Base-by-base conservation (phyloP, 1,140 invertebrate species). In the Steinernema khuongi region DNA sequence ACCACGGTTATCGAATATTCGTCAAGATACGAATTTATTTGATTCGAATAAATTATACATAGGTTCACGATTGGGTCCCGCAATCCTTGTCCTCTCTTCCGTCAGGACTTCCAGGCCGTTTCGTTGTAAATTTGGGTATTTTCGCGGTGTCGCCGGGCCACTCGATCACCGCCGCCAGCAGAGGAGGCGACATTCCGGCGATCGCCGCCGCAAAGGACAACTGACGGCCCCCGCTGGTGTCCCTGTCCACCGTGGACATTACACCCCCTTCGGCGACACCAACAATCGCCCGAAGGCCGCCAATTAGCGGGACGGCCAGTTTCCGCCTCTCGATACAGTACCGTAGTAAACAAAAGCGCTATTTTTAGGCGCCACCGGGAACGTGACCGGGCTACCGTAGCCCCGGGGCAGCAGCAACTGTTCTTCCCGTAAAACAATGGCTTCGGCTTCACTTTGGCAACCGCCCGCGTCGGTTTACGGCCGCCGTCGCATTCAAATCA, bases 91-190 rank as follows among this genome's bases (percentile, higher is more conserved):
- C 19, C 14, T 22, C 22, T 60, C 50, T 4, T 60, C 50, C 50
- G 22, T 60, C 19, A 22, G n/a, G n/a, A n/a, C n/a, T n/a, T n/a
- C 50, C 50, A 22, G 14, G 14, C 7, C 50, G 50, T 60, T 60
- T 60, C 22, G 50, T 60, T 60, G 50, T 60, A 60, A 60, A 60
- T 60, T 60, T 60, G 50, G 50, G 50, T 60, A 60, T 60, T 60
- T 60, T 60, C 7, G 50, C 4, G 14, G 50, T 60, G 14, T 14
- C 50, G 14, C 14, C 50, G 50, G 50, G 50, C 50, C n/a, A 60
- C 50, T 60, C 50, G 50, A 60, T 60, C 50, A 60, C 50, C n/a
- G 36, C 7, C 50, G 50, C 7, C 11, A 60, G 11, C 50, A n/a
- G 50, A 7, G 4, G 50, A 60, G 50, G 50, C 50, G 50, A 60